Conservation (phyloP, 1,140 invertebrate species). For the Brachystomella parvula region DNA sequence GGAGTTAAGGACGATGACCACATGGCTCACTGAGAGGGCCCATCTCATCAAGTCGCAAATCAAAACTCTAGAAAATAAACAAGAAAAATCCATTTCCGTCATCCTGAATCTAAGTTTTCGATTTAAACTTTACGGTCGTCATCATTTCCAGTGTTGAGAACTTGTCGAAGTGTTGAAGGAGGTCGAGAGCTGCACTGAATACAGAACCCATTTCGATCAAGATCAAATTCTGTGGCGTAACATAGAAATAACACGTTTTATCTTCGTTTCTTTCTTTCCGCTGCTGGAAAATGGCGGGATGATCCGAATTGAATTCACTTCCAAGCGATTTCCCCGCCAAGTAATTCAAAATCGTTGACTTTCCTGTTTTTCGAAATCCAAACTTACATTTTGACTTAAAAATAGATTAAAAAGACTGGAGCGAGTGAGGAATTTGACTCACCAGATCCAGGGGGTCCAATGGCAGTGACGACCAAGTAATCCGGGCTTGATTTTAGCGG, state of each 20-base stretch:
- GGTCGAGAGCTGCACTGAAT: conserved; percentile 10
- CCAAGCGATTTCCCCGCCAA: not conserved
- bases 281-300: not conserved
- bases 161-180: conserved; percentile 1
- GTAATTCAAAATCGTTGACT: conserved; percentile 4
- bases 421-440: not conserved
- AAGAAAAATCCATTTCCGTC: not conserved
- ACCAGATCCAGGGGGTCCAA: conserved; percentile 1
- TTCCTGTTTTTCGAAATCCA: not conserved
- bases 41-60: not conserved
- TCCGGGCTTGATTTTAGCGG: not conserved
- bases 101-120: not conserved
- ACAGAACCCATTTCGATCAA: conserved; percentile 20
- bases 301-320: not conserved
- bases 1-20: not conserved
- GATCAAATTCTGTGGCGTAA: conserved; percentile 13
- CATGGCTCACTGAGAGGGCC: not conserved
- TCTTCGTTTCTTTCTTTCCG: conserved; percentile 5
- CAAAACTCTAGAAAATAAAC: not conserved
- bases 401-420: not conserved
- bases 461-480: not conserved
- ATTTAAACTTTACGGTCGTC: conserved; percentile 12
- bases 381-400: not conserved
- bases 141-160: conserved; percentile 11
- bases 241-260: conserved; percentile 12